phyloP scores from a whole-genome alignment of 2,888 invertebrate species.

The Drepana falcataria region DNA sequence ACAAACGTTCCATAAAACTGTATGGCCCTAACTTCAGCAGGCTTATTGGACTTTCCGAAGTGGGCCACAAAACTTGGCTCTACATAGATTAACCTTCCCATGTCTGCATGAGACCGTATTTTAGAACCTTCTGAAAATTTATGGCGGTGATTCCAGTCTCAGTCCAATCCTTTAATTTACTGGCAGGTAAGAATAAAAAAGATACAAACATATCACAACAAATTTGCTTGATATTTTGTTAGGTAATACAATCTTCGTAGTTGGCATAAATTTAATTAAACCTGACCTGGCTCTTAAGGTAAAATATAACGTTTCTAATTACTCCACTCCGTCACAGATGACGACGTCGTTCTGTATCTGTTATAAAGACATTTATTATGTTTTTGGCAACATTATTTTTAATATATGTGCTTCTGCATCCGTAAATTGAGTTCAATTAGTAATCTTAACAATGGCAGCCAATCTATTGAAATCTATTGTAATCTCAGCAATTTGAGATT shows the following conservation, averaged over 20 bases:
- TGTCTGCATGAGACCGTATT: neutral
- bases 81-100: neutral
- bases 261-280: constrained; percentile 21
- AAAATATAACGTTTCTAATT: constrained; percentile 13
- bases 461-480: no score
- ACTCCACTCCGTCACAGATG: constrained; percentile 6
- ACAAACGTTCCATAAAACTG: no score
- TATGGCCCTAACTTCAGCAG: neutral
- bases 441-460: no score
- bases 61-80: neutral
- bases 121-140: constrained; percentile 1
- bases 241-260: constrained; percentile 5
- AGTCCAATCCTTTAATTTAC: neutral
- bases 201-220: neutral
- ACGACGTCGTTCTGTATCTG: constrained; percentile 1
- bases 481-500: no score
- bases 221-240: constrained; percentile 4
- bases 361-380: neutral
- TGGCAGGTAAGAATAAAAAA: neutral
- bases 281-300: constrained; percentile 10
- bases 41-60: neutral
- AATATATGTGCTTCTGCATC: neutral
- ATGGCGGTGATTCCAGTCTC: neutral
- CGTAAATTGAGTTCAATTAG: no score
- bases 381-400: neutral